Evolutionary conservation across 1,140 invertebrate genomes (phyloP).

Genomic region (Amyelois transitella): DNA sequence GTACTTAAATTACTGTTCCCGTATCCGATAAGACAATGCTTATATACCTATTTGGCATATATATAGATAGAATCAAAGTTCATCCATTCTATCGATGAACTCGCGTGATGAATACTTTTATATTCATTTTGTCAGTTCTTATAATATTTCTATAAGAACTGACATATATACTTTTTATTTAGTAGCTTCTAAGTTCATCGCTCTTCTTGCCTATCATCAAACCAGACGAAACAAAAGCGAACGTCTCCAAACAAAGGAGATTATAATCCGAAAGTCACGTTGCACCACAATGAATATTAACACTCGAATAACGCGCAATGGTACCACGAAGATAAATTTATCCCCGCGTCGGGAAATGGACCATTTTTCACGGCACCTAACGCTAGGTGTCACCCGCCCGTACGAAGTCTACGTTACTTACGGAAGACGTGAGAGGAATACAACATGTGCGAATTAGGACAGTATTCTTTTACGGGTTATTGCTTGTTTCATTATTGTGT

Average conservation of each 20-base stretch:
- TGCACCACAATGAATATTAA: conserved; percentile 70
- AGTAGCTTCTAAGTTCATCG: no score
- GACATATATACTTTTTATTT: no score
- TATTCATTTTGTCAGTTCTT: no score
- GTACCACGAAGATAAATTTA: conserved; percentile 66
- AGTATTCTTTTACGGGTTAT: conserved; percentile 52
- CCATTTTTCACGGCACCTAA: conserved; percentile 72
- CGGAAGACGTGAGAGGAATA: conserved; percentile 60
- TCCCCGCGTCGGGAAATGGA: conserved; percentile 62
- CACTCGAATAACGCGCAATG: conserved; percentile 64
- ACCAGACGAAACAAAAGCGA: not conserved
- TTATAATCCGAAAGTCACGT: conserved; percentile 34
- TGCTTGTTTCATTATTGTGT: conserved; percentile 36
- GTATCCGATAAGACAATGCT: no score
- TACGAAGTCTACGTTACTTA: conserved; percentile 69
- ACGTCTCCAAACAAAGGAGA: not conserved
- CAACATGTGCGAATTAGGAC: conserved; percentile 54
- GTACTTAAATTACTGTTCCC: no score
- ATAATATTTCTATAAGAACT: no score
- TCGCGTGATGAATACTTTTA: no score
- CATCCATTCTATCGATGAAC: no score
- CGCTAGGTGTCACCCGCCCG: conserved; percentile 69
- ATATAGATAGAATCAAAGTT: no score
- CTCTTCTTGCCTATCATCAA: not conserved
- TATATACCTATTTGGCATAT: no score